A percentile compares a stretch with the other conserved stretches of the same genome.
Evolutionary conservation across 2,797 vertebrate species (phyloP).

Genomic region (Thaleichthys pacificus): DNA sequence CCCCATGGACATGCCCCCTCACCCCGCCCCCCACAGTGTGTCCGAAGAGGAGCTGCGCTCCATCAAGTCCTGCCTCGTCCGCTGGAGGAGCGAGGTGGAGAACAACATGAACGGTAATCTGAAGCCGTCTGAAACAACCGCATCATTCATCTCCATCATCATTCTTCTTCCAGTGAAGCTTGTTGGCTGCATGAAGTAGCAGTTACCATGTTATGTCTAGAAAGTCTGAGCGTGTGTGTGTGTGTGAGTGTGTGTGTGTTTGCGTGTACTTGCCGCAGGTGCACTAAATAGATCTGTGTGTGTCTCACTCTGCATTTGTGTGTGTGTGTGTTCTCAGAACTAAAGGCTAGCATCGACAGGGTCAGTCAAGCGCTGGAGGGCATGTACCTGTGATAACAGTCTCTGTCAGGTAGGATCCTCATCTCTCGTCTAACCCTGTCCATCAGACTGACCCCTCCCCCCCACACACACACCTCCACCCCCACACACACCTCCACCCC

Average conservation of each 20-base stretch:
- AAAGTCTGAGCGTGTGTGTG: slow-evolving; percentile 38
- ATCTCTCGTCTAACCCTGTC: slow-evolving; percentile 20
- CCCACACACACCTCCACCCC: too few relatives aligned
- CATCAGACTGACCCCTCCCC: background rate
- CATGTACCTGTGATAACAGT: slow-evolving; percentile 87
- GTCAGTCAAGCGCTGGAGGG: slow-evolving; percentile 79
- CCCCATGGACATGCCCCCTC: slow-evolving; percentile 57
- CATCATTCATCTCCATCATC: too few relatives aligned
- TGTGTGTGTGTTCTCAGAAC: slow-evolving; percentile 71
- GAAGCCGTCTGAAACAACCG: background rate
- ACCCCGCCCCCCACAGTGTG: slow-evolving; percentile 78
- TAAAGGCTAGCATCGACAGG: slow-evolving; percentile 84
- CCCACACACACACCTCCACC: too few relatives aligned
- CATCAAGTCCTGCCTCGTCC: slow-evolving; percentile 85
- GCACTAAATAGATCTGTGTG: slow-evolving; percentile 42
- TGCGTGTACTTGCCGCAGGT: slow-evolving; percentile 32
- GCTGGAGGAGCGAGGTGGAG: slow-evolving; percentile 90
- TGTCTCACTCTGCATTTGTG: slow-evolving; percentile 24
- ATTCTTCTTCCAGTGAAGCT: too few relatives aligned
- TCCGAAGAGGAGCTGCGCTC: slow-evolving; percentile 84
- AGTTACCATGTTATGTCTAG: slow-evolving; percentile 34
- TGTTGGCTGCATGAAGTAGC: background rate
- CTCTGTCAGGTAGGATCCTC: slow-evolving; percentile 85
- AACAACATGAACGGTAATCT: slow-evolving; percentile 86
- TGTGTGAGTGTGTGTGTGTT: slow-evolving; percentile 39